These are phyloP conservation scores for Marcusenius ussheri DNA, from an alignment of 2,113 vertebrate genomes.

Conservation along the genomic window DNA sequence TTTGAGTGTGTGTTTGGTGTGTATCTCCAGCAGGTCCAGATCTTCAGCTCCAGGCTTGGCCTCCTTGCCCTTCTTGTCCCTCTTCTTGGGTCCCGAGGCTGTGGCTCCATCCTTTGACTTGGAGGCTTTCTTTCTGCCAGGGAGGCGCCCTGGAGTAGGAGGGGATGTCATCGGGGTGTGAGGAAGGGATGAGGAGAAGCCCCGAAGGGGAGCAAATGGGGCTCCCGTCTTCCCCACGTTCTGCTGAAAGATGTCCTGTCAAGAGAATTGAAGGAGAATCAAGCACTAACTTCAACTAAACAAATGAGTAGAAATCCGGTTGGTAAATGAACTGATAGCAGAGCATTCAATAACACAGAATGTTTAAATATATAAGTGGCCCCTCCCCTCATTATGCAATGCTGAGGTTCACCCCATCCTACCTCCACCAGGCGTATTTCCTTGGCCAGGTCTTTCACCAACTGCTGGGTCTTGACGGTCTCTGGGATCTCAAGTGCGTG, in stretches of 20 bases:
- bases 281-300: not conserved
- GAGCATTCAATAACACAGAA: not conserved
- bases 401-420: conserved; percentile 20
- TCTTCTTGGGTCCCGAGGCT: conserved; percentile 61
- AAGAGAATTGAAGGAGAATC: not conserved
- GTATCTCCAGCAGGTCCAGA: conserved; percentile 75
- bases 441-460: conserved; percentile 85
- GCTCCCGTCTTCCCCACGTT: conserved; percentile 73
- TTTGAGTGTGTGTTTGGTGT: conserved; percentile 76
- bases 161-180: conserved; percentile 62
- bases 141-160: conserved; percentile 60
- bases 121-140: conserved; percentile 71
- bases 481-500: conserved; percentile 85
- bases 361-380: not conserved
- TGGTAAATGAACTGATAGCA: not conserved
- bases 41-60: conserved; percentile 63
- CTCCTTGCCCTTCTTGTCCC: conserved; percentile 63
- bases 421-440: conserved; percentile 87
- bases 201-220: conserved; percentile 60
- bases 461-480: conserved; percentile 73
- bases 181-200: conserved; percentile 56
- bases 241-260: conserved; percentile 81
- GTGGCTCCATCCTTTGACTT: conserved; percentile 66
- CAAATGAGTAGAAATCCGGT: not conserved
- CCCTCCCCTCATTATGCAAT: not conserved